phyloP scores from a whole-genome alignment of 2,113 vertebrate genomes.

The Anolis carolinensis region DNA sequence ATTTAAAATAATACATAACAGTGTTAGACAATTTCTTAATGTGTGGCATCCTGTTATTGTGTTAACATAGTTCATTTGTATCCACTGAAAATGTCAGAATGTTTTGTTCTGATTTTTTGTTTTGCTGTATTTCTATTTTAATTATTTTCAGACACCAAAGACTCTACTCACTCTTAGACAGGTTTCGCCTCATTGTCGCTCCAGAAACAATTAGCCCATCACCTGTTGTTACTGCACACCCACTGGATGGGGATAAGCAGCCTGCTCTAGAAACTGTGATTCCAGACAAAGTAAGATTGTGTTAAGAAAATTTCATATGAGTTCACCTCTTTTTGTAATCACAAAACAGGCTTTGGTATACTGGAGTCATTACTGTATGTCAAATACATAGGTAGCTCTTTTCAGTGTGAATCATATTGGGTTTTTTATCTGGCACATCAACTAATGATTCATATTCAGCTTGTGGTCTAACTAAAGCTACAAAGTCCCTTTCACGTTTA shows the following conservation, averaged over 20 bases:
- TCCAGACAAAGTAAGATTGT: conserved; percentile 85
- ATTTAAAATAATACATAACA: not conserved
- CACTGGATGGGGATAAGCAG: conserved; percentile 88
- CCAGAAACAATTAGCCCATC: conserved; percentile 84
- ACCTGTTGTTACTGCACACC: conserved; percentile 87
- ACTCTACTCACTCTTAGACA: conserved; percentile 97
- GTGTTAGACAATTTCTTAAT: not conserved
- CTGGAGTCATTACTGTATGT: conserved; percentile 27
- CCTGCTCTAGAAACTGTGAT: conserved; percentile 82
- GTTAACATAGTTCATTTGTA: not conserved
- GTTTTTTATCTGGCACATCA: too few relatives aligned
- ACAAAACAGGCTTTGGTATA: not conserved
- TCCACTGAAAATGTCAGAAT: not conserved
- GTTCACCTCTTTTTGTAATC: not conserved
- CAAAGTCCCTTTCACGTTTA: too few relatives aligned
- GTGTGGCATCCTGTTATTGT: not conserved
- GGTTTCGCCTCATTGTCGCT: conserved; percentile 88
- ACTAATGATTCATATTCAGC: too few relatives aligned
- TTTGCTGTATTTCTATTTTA: conserved; percentile 6
- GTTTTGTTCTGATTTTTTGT: too few relatives aligned
- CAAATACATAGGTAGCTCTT: not conserved
- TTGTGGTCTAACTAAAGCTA: too few relatives aligned
- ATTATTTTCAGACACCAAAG: conserved; percentile 88
- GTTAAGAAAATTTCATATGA: conserved; percentile 13
- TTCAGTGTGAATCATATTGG: not conserved